Conservation (phyloP, 1,140 invertebrate species). For the Drosophila guanche region DNA sequence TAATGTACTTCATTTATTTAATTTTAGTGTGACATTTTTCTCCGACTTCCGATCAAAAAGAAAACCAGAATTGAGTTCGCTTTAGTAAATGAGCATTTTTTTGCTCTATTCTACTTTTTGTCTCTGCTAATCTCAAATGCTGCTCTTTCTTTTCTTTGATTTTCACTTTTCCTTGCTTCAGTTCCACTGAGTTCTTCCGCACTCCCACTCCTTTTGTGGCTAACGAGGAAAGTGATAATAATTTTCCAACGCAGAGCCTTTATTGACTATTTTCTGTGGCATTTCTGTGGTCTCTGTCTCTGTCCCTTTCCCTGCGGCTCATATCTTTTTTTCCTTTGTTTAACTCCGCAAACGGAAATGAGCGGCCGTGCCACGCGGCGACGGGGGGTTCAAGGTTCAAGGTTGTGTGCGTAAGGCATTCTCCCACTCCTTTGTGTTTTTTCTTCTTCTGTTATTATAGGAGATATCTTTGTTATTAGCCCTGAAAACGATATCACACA, state of each 20-base stretch:
- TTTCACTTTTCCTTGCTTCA: constrained; percentile 53
- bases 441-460: constrained; percentile 16
- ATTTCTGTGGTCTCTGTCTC: constrained; percentile 14
- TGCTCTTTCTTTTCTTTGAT: constrained; percentile 40
- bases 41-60: too few species aligned
- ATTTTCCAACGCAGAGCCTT: constrained; percentile 2
- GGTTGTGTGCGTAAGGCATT: constrained; percentile 13
- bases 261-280: not conserved
- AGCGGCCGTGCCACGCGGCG: constrained; percentile 37
- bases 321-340: constrained; percentile 48
- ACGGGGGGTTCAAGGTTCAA: constrained; percentile 59
- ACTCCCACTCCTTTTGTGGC: too few species aligned
- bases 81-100: too few species aligned
- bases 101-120: constrained; percentile 58
- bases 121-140: not conserved
- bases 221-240: too few species aligned
- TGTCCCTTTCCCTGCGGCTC: constrained; percentile 23
- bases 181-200: constrained; percentile 10
- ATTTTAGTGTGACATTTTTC: too few species aligned
- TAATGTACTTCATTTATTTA: too few species aligned
- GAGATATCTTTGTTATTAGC: constrained; percentile 73
- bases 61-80: constrained; percentile 46
- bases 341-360: constrained; percentile 64
- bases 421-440: constrained; percentile 15
- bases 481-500: constrained; percentile 28